phyloP scores from a whole-genome alignment of 2,113 vertebrate genomes.

The Carettochelys insculpta region DNA sequence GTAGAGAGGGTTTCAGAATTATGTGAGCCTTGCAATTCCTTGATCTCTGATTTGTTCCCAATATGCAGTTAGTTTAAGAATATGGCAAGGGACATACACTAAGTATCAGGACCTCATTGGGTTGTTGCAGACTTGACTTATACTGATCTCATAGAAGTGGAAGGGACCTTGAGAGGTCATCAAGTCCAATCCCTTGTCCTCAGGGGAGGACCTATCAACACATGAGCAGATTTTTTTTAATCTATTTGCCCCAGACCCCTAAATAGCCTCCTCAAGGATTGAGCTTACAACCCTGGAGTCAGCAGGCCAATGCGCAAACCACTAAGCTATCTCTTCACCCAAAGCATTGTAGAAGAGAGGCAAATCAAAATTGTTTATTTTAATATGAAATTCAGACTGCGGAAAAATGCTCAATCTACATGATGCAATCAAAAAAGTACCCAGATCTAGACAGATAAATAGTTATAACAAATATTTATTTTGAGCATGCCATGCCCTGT shows the following conservation, averaged over 20 bases:
- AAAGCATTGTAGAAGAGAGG: constrained; percentile 11
- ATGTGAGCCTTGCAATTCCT: neutral
- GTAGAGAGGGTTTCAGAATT: neutral
- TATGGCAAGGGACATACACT: neutral
- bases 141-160: no score
- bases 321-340: no score
- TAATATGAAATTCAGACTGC: neutral
- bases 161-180: no score
- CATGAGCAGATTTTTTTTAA: no score
- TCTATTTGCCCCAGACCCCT: no score
- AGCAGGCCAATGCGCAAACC: no score
- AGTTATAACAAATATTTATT: constrained; percentile 59
- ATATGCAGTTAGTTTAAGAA: neutral
- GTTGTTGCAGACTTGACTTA: neutral
- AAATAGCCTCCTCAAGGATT: no score
- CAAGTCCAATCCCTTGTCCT: no score
- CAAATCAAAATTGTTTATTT: constrained; percentile 7
- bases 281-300: no score
- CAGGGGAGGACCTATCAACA: no score
- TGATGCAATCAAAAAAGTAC: constrained; percentile 21
- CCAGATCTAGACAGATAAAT: neutral
- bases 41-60: neutral
- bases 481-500: constrained; percentile 43
- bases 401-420: neutral
- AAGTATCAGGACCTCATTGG: neutral